phyloP scores from a whole-genome alignment of 2,113 vertebrate genomes.

The Carollia perspicillata region DNA sequence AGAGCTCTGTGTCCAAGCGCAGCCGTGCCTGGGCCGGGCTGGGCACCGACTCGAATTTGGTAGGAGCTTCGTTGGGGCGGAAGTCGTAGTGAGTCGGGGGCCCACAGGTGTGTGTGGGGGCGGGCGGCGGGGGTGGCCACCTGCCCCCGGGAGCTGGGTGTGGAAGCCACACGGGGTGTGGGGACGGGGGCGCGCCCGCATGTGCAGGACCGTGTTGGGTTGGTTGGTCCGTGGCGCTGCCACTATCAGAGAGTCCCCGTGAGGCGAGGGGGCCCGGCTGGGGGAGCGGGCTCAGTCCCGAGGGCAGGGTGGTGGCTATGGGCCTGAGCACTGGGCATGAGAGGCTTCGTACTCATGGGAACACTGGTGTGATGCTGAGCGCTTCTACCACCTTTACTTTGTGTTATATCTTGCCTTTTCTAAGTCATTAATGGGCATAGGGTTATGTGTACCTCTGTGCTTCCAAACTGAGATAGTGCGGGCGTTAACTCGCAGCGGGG shows the following conservation, averaged over 20 bases:
- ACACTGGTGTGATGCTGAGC: background rate
- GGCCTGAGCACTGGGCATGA: background rate
- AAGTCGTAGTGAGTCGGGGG: background rate
- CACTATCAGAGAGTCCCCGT: background rate
- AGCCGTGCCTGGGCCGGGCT: fast-evolving
- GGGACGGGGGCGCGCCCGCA: fast-evolving
- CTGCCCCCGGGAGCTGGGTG: background rate
- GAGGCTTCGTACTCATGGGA: too few relatives aligned
- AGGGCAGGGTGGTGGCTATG: background rate
- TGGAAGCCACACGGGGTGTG: background rate
- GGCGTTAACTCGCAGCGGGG: background rate
- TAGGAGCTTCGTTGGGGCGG: background rate
- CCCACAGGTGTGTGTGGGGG: background rate
- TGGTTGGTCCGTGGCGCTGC: background rate
- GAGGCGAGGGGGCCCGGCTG: fast-evolving
- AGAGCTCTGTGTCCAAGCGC: background rate
- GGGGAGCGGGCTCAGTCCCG: background rate
- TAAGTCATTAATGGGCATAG: background rate
- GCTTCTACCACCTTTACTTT: background rate
- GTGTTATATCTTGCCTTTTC: background rate
- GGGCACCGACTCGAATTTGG: background rate
- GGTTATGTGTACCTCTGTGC: background rate
- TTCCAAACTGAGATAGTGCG: background rate
- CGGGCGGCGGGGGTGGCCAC: background rate
- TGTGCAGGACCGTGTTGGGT: fast-evolving